Conservation (phyloP, 2,888 invertebrate genomes). For the Mesoligia furuncula region DNA sequence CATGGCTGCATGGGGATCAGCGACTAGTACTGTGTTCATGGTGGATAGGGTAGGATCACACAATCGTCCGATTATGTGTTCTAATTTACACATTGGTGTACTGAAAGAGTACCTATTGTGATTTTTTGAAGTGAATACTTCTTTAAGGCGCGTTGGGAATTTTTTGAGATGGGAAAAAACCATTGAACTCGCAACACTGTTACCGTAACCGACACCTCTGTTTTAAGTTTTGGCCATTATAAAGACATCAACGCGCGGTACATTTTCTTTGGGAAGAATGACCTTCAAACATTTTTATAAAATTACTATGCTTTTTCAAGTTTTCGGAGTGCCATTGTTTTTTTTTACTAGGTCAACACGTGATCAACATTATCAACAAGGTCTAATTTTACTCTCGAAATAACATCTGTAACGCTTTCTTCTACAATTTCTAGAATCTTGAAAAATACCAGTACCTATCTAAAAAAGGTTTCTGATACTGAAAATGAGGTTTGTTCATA, state of each 20-base stretch:
- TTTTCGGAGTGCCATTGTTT: too few relatives aligned
- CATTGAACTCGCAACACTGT: too few relatives aligned
- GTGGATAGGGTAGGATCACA: neutral
- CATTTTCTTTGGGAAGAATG: too few relatives aligned
- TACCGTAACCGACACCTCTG: too few relatives aligned
- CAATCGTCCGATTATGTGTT: neutral
- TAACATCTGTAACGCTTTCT: neutral
- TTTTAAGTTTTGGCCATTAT: too few relatives aligned
- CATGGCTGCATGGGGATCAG: conserved; percentile 69
- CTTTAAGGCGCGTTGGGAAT: too few relatives aligned
- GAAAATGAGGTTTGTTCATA: too few relatives aligned
- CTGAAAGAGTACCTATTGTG: neutral
- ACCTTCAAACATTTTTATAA: too few relatives aligned
- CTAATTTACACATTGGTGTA: conserved; percentile 8
- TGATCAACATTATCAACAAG: neutral
- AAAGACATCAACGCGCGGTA: too few relatives aligned
- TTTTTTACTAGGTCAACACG: neutral
- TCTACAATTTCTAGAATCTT: neutral
- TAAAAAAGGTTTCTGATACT: neutral
- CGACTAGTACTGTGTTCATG: neutral
- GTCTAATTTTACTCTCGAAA: neutral
- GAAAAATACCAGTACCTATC: neutral
- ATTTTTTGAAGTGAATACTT: neutral
- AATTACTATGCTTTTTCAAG: too few relatives aligned
- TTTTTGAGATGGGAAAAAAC: too few relatives aligned